Evolutionary conservation across 2,888 invertebrate genomes (phyloP).

Genomic region (Mystacides longicornis): DNA sequence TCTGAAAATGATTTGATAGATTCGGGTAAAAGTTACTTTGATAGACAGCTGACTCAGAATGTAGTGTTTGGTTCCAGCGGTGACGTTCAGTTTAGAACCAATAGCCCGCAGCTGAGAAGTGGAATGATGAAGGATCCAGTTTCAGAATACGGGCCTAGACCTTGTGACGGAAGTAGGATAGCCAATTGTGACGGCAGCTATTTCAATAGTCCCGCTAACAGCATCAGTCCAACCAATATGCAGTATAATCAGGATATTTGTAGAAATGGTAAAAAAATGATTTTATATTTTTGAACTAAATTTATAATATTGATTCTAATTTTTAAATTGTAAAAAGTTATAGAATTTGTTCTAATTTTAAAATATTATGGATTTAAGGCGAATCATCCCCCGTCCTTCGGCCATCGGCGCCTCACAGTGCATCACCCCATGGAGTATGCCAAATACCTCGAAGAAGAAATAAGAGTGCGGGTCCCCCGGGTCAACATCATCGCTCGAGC

Average conservation of each 20-base stretch:
- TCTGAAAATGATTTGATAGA: slow-evolving; percentile 15
- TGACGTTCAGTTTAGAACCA: slow-evolving; percentile 9
- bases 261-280: slow-evolving; percentile 17
- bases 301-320: neutral
- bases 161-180: neutral
- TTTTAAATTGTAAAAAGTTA: neutral
- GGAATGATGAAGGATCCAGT: slow-evolving; percentile 2
- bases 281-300: neutral
- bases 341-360: neutral
- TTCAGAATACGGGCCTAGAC: neutral
- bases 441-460: slow-evolving; percentile 53
- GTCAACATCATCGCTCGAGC: slow-evolving; percentile 36
- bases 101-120: slow-evolving; percentile 6
- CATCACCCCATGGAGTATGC: neutral
- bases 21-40: slow-evolving; percentile 18
- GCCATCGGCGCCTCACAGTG: slow-evolving; percentile 11
- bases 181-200: slow-evolving; percentile 18
- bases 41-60: slow-evolving; percentile 13
- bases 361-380: slow-evolving; percentile 2
- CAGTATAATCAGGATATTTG: slow-evolving; percentile 17
- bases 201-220: slow-evolving; percentile 25
- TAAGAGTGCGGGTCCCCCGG: slow-evolving; percentile 54
- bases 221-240: slow-evolving; percentile 23
- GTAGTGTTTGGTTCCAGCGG: slow-evolving; percentile 7
- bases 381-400: slow-evolving; percentile 13